Base-by-base conservation (phyloP, 2,113 vertebrate species). In the Emydura subglobosa region DNA sequence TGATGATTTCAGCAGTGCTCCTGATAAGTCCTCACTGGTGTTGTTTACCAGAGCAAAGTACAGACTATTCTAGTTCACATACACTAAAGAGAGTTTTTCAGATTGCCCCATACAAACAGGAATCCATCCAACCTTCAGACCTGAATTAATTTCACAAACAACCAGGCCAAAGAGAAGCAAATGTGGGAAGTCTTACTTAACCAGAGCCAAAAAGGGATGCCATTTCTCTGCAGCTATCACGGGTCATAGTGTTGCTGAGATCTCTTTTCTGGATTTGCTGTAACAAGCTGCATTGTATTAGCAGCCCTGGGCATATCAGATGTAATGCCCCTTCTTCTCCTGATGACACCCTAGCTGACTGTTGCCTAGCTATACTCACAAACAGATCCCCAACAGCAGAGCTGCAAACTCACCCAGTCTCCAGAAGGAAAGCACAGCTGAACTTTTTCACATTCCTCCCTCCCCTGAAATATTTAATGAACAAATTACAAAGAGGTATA, bases 301-400 rank as follows among this genome's bases (percentile, higher is more conserved):
- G 47, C 42, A 24, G 74, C 49, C 83, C 25, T n/a, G 51, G 61
- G 79, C 61, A 50, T 82, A 31, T 42, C 42, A 29, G n/a, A 21
- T 5, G 44, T 44, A 54, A 16, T 39, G 17, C 86, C 86, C 78
- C 74, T 89, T 82, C 82, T 79, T 82, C 80, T 42, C 81, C 31
- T 2, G 31, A 29, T 25, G 89, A 90, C 88, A 83, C 74, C 84
- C 29, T 91, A 76, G 91, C 94, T 16, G 9, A 1, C 74, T 2
- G 97, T 98, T 97, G 98, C 98, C 84, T 95, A 96, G 97, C 96
- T 92, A 89, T 96, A 59, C 82, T 96, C 89, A 89, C 96, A 94
- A 98, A 98, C 95, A 98, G 83, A 55, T 14, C 81, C 27, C 86
- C 86, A 47, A 80, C 94, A 80, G 83, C 78, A 12, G 74, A 80